These are phyloP conservation scores for Tachystola acroxantha DNA, from an alignment of 2,888 invertebrate species.

Conservation along the genomic window DNA sequence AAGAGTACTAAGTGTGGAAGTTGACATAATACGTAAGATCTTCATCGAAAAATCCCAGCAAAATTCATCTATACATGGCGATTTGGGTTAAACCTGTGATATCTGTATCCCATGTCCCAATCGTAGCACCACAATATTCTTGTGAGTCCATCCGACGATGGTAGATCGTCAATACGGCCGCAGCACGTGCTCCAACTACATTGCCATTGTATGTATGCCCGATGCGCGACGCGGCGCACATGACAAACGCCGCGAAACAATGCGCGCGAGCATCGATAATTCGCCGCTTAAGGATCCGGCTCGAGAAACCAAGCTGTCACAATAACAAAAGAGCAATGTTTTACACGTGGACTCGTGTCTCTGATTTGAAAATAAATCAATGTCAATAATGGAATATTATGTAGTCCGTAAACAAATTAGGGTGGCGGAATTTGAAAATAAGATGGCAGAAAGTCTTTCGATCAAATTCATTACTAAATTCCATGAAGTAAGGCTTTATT, in stretches of 20 bases:
- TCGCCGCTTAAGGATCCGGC: constrained; percentile 33
- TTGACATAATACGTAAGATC: too few relatives aligned
- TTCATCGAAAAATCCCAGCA: too few relatives aligned
- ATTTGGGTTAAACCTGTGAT: too few relatives aligned
- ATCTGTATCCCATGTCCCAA: too few relatives aligned
- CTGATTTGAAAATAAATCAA: constrained; percentile 48
- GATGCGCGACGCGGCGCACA: constrained; percentile 66
- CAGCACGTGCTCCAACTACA: constrained; percentile 68
- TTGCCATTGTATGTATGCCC: constrained; percentile 57
- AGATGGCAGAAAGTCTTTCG: constrained; percentile 45
- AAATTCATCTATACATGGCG: too few relatives aligned
- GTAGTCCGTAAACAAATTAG: constrained; percentile 51
- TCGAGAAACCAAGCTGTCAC: constrained; percentile 15
- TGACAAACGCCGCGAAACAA: constrained; percentile 66
- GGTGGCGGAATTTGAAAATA: too few relatives aligned
- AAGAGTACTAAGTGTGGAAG: too few relatives aligned
- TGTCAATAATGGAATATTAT: constrained; percentile 55
- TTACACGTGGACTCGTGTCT: constrained; percentile 52
- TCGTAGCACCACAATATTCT: too few relatives aligned
- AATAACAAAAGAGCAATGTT: constrained; percentile 44
- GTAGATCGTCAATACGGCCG: constrained; percentile 64
- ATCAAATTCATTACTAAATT: too few relatives aligned
- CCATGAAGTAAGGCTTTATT: too few relatives aligned
- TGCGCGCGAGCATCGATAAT: constrained; percentile 64
- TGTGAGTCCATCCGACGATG: too few relatives aligned